Conservation (phyloP, 2,888 invertebrate genomes). For the Limnephilus rhombicus region DNA sequence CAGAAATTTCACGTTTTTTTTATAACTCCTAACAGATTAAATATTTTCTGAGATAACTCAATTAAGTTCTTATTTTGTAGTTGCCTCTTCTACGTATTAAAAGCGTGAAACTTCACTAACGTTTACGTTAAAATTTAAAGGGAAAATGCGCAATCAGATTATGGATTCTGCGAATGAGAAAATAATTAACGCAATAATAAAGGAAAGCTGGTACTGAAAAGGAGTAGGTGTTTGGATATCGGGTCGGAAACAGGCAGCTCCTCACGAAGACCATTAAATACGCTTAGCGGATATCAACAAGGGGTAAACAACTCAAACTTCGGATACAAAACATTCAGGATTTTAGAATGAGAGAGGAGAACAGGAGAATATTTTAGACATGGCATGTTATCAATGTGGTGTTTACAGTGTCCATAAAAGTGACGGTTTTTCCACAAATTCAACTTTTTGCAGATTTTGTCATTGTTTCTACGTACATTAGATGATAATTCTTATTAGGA, state of each 20-base stretch:
- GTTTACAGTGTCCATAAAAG: too few species aligned
- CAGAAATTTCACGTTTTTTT: too few species aligned
- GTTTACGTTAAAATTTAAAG: neutral
- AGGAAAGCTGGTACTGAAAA: neutral
- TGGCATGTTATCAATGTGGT: too few species aligned
- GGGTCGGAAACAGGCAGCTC: neutral
- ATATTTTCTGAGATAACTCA: neutral
- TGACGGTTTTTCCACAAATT: too few species aligned
- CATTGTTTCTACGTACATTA: too few species aligned
- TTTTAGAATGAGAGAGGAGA: neutral
- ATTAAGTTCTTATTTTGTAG: neutral
- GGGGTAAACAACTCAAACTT: neutral
- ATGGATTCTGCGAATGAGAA: neutral
- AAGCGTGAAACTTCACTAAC: neutral
- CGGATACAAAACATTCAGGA: neutral
- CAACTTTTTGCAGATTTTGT: too few species aligned
- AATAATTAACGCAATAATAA: neutral
- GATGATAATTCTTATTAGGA: too few species aligned
- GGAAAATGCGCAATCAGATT: neutral
- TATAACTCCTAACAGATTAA: too few species aligned
- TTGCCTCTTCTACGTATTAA: neutral
- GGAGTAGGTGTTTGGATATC: neutral
- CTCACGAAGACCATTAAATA: neutral
- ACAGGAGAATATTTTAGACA: neutral
- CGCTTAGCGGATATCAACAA: neutral